A percentile compares a stretch with the other conserved stretches of the same genome.
Evolutionary conservation across 2,113 vertebrate genomes (phyloP).

Genomic region (Zosterops japonicus): DNA sequence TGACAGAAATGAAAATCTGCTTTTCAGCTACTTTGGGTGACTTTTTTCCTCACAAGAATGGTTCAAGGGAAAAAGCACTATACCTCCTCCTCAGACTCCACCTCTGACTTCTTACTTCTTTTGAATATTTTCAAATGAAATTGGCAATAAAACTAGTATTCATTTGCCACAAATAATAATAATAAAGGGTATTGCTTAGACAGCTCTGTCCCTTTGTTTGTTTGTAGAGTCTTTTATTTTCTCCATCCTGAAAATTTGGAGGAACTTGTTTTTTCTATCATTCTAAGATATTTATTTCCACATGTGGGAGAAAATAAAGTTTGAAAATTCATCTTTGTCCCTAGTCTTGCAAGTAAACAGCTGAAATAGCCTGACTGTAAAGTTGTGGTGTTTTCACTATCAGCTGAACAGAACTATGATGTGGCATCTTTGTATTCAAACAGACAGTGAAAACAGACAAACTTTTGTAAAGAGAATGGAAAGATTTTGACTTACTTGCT

Average conservation of each 20-base stretch:
- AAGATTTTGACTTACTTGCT: neutral
- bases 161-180: neutral
- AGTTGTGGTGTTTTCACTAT: neutral
- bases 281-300: neutral
- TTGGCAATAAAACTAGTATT: fast-evolving
- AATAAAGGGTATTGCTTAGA: neutral
- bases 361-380: neutral
- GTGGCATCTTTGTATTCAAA: neutral
- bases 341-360: neutral
- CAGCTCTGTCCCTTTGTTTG: neutral
- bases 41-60: neutral
- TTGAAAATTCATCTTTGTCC: neutral
- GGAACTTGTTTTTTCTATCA: neutral
- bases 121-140: neutral
- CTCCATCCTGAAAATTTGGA: neutral
- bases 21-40: neutral
- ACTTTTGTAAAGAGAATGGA: neutral
- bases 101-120: neutral
- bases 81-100: neutral
- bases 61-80: neutral
- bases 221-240: neutral
- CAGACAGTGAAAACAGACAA: neutral
- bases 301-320: neutral
- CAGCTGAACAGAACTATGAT: neutral
- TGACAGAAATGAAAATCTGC: neutral